A percentile compares a stretch with the other conserved stretches of the same genome.
These are phyloP conservation scores for Hypocryptadius cinnamomeus DNA, from an alignment of 2,113 vertebrate genomes.

Conservation along the genomic window DNA sequence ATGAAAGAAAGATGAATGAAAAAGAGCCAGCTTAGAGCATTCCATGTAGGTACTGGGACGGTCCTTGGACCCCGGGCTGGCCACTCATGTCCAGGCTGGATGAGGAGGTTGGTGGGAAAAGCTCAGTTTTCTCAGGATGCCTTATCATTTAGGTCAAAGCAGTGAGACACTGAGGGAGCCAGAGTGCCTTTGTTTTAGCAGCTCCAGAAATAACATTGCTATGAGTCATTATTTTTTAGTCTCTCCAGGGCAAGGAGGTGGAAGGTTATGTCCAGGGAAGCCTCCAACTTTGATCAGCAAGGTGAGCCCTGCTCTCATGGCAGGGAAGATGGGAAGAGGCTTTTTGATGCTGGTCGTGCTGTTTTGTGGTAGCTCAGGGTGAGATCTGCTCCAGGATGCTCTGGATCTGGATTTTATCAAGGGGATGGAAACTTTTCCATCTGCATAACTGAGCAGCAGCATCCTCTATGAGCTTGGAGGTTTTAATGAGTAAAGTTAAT, in stretches of 20 bases:
- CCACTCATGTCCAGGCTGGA: rapidly evolving
- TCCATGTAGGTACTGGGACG: rapidly evolving
- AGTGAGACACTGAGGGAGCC: background rate
- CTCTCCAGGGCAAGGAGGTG: background rate
- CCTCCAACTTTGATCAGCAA: background rate
- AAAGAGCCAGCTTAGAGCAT: background rate
- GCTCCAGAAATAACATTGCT: conserved; percentile 4
- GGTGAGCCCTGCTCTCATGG: background rate
- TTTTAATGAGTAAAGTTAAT: background rate
- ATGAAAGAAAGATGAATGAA: background rate
- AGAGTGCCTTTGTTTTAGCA: background rate
- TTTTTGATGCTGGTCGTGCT: background rate
- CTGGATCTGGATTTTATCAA: background rate
- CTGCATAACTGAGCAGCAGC: background rate
- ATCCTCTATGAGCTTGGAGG: background rate
- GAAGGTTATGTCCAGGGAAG: background rate
- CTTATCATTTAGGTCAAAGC: background rate
- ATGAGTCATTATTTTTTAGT: conserved; percentile 9
- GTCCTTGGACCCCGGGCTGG: rapidly evolving
- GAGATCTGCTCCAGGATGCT: background rate
- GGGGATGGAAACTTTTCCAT: background rate
- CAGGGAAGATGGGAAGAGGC: background rate
- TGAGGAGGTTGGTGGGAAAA: background rate
- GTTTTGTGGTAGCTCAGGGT: background rate
- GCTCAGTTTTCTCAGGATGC: background rate